Conservation (phyloP, 2,888 invertebrate genomes). For the Xanthia togata region DNA sequence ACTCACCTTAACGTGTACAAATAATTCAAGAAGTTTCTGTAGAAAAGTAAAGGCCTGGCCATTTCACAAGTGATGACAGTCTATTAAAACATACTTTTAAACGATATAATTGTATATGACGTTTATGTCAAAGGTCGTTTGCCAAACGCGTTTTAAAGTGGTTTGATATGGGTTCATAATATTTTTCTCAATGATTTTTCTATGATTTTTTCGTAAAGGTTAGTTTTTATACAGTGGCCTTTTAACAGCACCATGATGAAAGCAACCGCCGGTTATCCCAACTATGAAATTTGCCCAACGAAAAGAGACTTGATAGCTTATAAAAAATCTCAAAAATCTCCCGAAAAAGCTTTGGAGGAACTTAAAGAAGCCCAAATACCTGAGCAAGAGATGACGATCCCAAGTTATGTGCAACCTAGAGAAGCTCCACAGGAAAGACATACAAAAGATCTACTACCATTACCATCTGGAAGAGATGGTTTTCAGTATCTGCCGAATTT, state of each 20-base stretch:
- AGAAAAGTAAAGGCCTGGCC: not conserved
- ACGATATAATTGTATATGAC: not conserved
- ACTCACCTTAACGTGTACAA: no score
- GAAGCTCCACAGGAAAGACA: not conserved
- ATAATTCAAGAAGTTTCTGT: not conserved
- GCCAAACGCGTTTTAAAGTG: not conserved
- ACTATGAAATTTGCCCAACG: constrained; percentile 78
- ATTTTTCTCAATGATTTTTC: not conserved
- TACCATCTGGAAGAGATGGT: constrained; percentile 66
- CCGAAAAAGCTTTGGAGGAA: constrained; percentile 70
- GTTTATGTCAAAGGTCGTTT: not conserved
- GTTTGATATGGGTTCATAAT: no score
- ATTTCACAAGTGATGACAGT: no score
- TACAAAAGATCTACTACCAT: constrained; percentile 45
- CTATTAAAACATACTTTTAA: not conserved
- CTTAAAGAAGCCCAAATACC: constrained; percentile 63
- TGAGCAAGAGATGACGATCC: constrained; percentile 20
- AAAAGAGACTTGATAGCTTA: constrained; percentile 80
- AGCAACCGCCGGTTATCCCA: constrained; percentile 75
- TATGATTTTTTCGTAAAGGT: constrained; percentile 1
- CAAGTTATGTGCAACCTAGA: not conserved
- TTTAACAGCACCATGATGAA: constrained; percentile 46
- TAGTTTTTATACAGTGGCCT: not conserved
- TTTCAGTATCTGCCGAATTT: constrained; percentile 75
- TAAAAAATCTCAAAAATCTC: constrained; percentile 77